phyloP scores from a whole-genome alignment of 2,888 invertebrate genomes.

The Linyphia triangularis region DNA sequence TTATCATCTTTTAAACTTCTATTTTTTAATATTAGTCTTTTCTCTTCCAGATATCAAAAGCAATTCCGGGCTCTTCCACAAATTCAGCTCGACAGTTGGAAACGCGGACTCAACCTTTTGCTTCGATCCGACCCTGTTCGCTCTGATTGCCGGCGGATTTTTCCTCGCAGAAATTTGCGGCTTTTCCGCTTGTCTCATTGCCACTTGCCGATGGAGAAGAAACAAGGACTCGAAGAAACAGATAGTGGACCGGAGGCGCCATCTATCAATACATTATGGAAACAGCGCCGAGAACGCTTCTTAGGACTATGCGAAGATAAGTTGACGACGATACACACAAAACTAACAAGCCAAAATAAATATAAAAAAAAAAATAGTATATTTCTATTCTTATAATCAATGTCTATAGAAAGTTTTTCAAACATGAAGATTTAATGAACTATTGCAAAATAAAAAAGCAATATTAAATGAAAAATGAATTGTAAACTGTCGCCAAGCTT shows the following conservation, averaged over 20 bases:
- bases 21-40: background rate
- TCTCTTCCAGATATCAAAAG: conserved; percentile 24
- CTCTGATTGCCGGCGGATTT: conserved; percentile 73
- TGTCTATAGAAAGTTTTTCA: no score
- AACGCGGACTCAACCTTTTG: conserved; percentile 68
- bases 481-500: no score
- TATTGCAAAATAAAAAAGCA: no score
- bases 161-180: conserved; percentile 74
- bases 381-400: no score
- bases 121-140: conserved; percentile 76
- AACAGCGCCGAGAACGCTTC: conserved; percentile 39
- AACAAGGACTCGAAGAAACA: conserved; percentile 74
- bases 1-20: background rate
- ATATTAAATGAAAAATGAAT: no score
- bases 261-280: conserved; percentile 70
- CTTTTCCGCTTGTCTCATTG: conserved; percentile 72
- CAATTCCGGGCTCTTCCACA: conserved; percentile 32
- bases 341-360: no score
- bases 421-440: no score
- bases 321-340: no score
- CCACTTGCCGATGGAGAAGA: conserved; percentile 74
- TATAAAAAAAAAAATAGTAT: no score
- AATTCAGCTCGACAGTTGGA: background rate
- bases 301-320: background rate
- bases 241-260: conserved; percentile 50